Base-by-base conservation (phyloP, 2,113 vertebrate genomes). In the Oncorhynchus masou region DNA sequence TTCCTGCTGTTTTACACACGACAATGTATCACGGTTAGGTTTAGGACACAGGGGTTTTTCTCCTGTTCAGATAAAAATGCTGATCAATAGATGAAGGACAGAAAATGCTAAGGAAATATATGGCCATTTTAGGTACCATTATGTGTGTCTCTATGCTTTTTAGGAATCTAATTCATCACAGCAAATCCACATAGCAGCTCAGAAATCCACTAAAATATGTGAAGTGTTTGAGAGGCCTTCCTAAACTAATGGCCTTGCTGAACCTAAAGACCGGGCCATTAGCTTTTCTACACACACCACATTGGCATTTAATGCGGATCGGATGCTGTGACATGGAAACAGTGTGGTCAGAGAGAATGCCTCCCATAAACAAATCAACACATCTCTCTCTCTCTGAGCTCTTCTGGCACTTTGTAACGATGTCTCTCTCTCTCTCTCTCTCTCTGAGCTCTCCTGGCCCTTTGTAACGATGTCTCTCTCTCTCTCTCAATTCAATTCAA, bases 341-440 rank as follows among this genome's bases (percentile, higher is more conserved):
- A 45, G 74, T 68, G 15, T 29, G 5, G 11, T 75, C 79, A 82
- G 79, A 83, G 71, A 75, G 74, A 69, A 48, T 45, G 77, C 22
- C 77, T 80, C 90, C 80, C 83, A 87, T 88, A 93, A 94, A 92
- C 92, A 92, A 89, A 93, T 91, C 88, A 87, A 90, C 88, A 91
- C 89, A 90, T 93, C 91, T 92, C 92, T 25, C 25, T 25, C 25
- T 25, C 25, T 34, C 31, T 34, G 31, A 34, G 31, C 1, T 34
- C 31, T 34, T 0, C 31, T 34, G 31, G 31, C 31, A 1, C 31
- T 34, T 34, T 34, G 31, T 34, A 34, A 34, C 0, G 31, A 25
- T 25, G 25, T 25, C 25, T 25, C 25, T 25, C 25, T 25, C 25
- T 25, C 31, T 34, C 4, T 34, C 31, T 34, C 5, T 34, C 31